Percentiles rank a stretch among this genome's conserved stretches.
These are phyloP conservation scores for Listrodromus nycthemerus DNA, from an alignment of 2,888 invertebrate species.

Conservation along the genomic window DNA sequence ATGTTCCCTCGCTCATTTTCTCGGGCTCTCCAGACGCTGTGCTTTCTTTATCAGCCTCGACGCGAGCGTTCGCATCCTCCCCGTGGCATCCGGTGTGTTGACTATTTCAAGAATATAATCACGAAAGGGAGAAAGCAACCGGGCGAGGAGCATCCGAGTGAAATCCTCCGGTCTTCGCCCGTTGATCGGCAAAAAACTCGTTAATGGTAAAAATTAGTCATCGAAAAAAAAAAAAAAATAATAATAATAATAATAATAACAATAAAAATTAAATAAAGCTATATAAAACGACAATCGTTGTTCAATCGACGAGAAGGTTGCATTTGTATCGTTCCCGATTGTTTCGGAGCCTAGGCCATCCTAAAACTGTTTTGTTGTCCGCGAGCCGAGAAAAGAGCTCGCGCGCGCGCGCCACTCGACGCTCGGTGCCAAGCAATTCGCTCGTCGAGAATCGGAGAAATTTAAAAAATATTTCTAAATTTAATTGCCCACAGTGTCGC, in stretches of 20 bases:
- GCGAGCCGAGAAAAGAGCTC: constrained; percentile 69
- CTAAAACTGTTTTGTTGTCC: constrained; percentile 61
- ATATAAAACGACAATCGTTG: neutral
- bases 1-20: constrained; percentile 34
- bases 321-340: constrained; percentile 39
- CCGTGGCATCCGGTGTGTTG: constrained; percentile 81
- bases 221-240: constrained; percentile 15
- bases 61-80: constrained; percentile 44
- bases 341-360: constrained; percentile 57
- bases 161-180: constrained; percentile 36
- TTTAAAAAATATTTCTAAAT: constrained; percentile 85
- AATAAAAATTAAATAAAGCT: constrained; percentile 4
- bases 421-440: constrained; percentile 82
- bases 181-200: constrained; percentile 17
- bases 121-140: constrained; percentile 66
- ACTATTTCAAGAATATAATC: constrained; percentile 83
- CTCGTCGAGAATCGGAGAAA: constrained; percentile 83
- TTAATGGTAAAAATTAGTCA: constrained; percentile 8
- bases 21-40: constrained; percentile 46
- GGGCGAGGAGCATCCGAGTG: constrained; percentile 34
- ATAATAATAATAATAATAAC: neutral
- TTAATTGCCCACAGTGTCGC: constrained; percentile 79
- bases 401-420: constrained; percentile 55
- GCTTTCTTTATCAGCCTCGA: constrained; percentile 25
- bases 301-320: neutral